A percentile compares a stretch with the other conserved stretches of the same genome.
Conservation (phyloP, 2,888 invertebrate species). For the Arctia plantaginis region DNA sequence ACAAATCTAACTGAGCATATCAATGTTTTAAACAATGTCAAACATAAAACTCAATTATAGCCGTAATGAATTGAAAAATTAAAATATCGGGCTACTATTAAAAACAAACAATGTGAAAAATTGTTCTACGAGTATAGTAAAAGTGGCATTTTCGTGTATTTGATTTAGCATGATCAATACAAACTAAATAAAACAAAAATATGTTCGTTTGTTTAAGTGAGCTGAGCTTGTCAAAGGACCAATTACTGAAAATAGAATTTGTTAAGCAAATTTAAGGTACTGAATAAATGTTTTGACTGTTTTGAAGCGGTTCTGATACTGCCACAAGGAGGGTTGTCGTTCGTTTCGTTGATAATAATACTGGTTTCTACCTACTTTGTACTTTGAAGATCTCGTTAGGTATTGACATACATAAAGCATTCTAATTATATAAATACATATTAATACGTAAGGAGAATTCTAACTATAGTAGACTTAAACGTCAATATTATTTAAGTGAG, state of each 20-base stretch:
- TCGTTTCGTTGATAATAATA: constrained; percentile 32
- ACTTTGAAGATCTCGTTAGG: constrained; percentile 3
- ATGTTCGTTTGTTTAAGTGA: constrained; percentile 25
- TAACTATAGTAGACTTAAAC: too few relatives aligned
- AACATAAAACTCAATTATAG: constrained; percentile 32
- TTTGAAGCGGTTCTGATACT: constrained; percentile 39
- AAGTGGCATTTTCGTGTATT: constrained; percentile 37
- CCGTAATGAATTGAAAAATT: constrained; percentile 29
- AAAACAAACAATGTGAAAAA: constrained; percentile 26
- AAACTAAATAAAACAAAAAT: constrained; percentile 35
- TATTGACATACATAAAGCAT: not conserved
- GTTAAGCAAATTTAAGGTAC: constrained; percentile 37
- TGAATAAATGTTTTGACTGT: constrained; percentile 41
- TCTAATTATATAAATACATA: not conserved
- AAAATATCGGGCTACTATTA: constrained; percentile 33
- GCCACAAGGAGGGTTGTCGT: constrained; percentile 24
- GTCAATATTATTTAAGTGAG: too few relatives aligned
- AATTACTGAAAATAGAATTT: constrained; percentile 42
- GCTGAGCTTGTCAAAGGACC: constrained; percentile 43
- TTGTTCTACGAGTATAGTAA: constrained; percentile 22
- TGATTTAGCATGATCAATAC: constrained; percentile 47
- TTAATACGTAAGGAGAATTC: not conserved
- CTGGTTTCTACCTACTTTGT: constrained; percentile 17
- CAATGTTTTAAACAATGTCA: constrained; percentile 36
- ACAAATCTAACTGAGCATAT: constrained; percentile 38